phyloP scores from a whole-genome alignment of 2,888 invertebrate genomes.

The Dyspetes luteomarginatus region DNA sequence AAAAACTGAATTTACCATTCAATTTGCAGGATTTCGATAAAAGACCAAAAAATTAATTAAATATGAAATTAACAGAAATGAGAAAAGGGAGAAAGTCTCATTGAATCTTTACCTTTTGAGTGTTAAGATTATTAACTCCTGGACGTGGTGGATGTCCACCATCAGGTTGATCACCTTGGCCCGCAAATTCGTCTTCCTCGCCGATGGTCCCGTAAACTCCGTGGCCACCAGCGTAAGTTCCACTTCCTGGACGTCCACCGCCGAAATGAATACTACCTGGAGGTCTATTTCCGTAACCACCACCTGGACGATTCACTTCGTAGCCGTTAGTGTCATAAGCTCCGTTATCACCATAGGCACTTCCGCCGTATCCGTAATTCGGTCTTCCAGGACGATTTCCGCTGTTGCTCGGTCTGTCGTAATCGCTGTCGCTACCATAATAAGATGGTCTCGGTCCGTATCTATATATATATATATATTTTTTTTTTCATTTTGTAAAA shows the following conservation, averaged over 20 bases:
- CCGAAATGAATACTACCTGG: constrained; percentile 32
- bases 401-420: constrained; percentile 57
- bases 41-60: no score
- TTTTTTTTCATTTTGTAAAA: background rate
- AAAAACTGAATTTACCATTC: no score
- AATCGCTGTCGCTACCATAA: constrained; percentile 59
- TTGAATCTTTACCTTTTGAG: constrained; percentile 79
- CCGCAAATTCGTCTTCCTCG: constrained; percentile 72
- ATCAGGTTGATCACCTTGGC: constrained; percentile 55
- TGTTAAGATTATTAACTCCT: constrained; percentile 71
- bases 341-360: constrained; percentile 68
- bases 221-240: constrained; percentile 63
- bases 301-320: constrained; percentile 65
- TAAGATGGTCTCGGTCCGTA: constrained; percentile 71
- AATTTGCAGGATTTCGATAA: no score
- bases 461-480: no score
- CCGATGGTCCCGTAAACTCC: constrained; percentile 67
- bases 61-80: no score
- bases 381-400: constrained; percentile 64
- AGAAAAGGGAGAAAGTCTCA: no score
- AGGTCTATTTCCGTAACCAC: constrained; percentile 56
- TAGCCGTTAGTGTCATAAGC: constrained; percentile 66
- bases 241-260: constrained; percentile 46
- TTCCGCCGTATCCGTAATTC: constrained; percentile 67
- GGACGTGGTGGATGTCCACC: constrained; percentile 55